Base-by-base conservation (phyloP, 2,113 vertebrate species). In the Vidua macroura region DNA sequence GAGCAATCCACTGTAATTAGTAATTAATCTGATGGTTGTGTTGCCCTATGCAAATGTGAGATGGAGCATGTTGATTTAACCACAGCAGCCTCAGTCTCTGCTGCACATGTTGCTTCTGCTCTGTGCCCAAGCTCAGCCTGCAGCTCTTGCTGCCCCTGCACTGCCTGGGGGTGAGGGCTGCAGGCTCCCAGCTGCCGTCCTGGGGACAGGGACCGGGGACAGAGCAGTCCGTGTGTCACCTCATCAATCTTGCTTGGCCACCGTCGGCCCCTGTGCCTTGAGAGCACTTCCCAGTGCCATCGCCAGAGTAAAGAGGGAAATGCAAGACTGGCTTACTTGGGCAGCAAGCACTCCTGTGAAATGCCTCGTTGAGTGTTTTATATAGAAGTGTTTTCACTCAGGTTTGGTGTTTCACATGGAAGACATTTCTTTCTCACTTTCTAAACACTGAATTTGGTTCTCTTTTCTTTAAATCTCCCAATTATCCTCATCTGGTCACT, bases 1-100 rank as follows among this genome's bases (percentile, higher is more conserved):
- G 66, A 93, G 95, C 76, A 91, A 93, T 86, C 80, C 51, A 88
- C 75, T 83, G 93, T 87, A 95, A 92, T 95, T 91, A 96, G 95
- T 63, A 93, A 95, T 96, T 95, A 90, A 83, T 78, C 84, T 90
- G 95, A 96, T 95, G 93, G 87, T 92, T 86, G 69, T 94, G 92
- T 86, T 94, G 90, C 73, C 80, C 88, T 95, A 31, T 91, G 94
- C 92, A 91, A 96, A 94, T 18, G 19, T 95, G 94, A 95, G 95
- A 96, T 94, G 79, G 59, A 96, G 77, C 86, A 49, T 59, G 89
- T 73, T 89, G 96, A 95, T 97, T 86, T 60, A 87, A 82, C 95
- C 94, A 70, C 49, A 21, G 46, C 53, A n/a, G 88, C 67, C 64
- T 75, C 4, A 2, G 20, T 85, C 76, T 55, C 51, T 1, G 12